These are phyloP conservation scores for Leguminivora glycinivorella DNA, from an alignment of 1,140 invertebrate genomes.

Conservation along the genomic window DNA sequence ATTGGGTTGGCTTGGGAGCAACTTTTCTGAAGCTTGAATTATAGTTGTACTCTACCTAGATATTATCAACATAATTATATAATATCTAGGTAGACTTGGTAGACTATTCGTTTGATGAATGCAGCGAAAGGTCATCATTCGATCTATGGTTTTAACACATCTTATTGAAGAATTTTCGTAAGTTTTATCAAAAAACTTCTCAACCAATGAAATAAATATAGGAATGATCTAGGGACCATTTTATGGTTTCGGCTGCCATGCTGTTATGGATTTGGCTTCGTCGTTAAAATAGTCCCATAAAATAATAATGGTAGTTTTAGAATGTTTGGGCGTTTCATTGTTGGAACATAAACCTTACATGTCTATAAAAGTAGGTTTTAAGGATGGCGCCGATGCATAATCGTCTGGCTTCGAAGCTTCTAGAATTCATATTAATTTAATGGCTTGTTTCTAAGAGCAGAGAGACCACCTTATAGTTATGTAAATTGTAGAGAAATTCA, in stretches of 20 bases:
- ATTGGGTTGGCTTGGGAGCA: not conserved
- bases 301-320: slow-evolving; percentile 29
- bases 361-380: slow-evolving; percentile 27
- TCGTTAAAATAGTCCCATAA: slow-evolving; percentile 28
- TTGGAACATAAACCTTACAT: slow-evolving; percentile 26
- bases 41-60: too few species aligned
- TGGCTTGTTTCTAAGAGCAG: not conserved
- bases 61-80: too few species aligned
- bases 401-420: not conserved
- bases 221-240: not conserved
- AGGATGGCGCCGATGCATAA: slow-evolving; percentile 16
- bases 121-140: too few species aligned
- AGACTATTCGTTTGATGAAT: too few species aligned
- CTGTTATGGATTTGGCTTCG: slow-evolving; percentile 25
- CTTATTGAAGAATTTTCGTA: too few species aligned
- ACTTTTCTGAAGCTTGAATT: too few species aligned
- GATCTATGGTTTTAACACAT: too few species aligned
- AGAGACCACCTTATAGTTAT: too few species aligned
- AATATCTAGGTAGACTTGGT: too few species aligned
- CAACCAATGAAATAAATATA: not conserved
- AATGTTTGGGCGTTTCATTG: slow-evolving; percentile 25
- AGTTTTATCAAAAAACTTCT: not conserved
- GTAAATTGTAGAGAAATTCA: too few species aligned
- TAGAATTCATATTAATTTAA: slow-evolving; percentile 3
- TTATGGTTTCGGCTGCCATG: slow-evolving; percentile 5